Conservation (phyloP, 2,797 vertebrate species). For the Sus cebifrons region DNA sequence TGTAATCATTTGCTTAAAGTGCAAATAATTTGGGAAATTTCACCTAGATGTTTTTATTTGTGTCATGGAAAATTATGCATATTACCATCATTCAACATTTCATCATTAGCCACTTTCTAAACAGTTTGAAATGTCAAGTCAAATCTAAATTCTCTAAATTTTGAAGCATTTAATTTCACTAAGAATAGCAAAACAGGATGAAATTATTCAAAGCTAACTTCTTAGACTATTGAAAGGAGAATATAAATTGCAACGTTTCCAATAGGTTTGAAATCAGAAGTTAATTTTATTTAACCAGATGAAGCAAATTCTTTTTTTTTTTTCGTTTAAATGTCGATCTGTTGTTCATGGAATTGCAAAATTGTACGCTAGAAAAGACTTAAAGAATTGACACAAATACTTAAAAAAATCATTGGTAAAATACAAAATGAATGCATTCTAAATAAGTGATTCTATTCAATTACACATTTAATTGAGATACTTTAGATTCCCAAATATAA, state of each 20-base stretch:
- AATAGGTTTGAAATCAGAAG: conserved; percentile 36
- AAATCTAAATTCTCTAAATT: conserved; percentile 55
- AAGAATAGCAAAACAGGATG: conserved; percentile 19
- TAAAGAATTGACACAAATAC: not conserved
- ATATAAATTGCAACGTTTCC: conserved; percentile 38
- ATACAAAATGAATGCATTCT: conserved; percentile 6
- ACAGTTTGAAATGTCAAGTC: conserved; percentile 44
- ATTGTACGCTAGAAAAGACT: not conserved
- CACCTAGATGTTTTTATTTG: conserved; percentile 38
- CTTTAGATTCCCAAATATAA: conserved; percentile 10
- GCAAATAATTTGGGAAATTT: conserved; percentile 66
- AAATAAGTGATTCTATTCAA: not conserved
- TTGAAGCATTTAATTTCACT: conserved; percentile 19
- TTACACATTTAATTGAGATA: conserved; percentile 26
- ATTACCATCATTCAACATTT: conserved; percentile 9
- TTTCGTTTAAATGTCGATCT: conserved; percentile 2
- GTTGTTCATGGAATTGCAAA: conserved; percentile 29
- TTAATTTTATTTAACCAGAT: conserved; percentile 66
- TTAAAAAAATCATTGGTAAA: conserved; percentile 50
- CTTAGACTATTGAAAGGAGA: conserved; percentile 28
- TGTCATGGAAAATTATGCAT: not conserved
- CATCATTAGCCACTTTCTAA: conserved; percentile 60
- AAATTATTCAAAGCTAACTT: conserved; percentile 59
- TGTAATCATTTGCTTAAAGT: conserved; percentile 59
- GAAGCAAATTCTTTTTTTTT: not conserved